Evolutionary conservation across 2,888 invertebrate genomes (phyloP).

Genomic region (Trilocha varians): DNA sequence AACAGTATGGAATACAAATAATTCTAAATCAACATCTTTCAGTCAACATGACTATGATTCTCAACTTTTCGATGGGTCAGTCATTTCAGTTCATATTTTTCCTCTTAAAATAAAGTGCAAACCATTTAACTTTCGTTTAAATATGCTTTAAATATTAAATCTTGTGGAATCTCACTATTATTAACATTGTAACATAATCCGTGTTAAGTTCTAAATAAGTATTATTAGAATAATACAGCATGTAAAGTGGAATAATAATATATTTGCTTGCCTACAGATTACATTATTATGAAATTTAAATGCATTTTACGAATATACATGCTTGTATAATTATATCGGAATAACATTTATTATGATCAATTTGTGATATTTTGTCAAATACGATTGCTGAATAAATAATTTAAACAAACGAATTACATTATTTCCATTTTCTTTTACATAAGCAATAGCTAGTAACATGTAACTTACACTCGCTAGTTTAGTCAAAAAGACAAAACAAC

Average conservation of each 20-base stretch:
- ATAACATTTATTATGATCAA: constrained; percentile 5
- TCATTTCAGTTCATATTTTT: too few relatives aligned
- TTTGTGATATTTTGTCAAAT: constrained; percentile 56
- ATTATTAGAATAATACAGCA: neutral
- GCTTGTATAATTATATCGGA: neutral
- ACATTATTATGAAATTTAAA: neutral
- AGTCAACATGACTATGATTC: too few relatives aligned
- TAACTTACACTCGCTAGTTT: neutral
- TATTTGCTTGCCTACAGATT: neutral
- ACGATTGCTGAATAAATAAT: constrained; percentile 50
- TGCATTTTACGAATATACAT: neutral
- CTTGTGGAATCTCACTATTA: too few relatives aligned
- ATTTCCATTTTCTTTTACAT: constrained; percentile 5
- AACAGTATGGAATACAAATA: too few relatives aligned
- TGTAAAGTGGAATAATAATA: neutral
- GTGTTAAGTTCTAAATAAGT: neutral
- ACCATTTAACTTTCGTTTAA: too few relatives aligned
- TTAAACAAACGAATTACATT: constrained; percentile 15
- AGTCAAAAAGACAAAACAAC: too few relatives aligned
- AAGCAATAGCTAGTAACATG: neutral
- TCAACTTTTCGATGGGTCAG: too few relatives aligned
- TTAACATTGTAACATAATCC: neutral
- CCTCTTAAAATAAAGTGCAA: too few relatives aligned
- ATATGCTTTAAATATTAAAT: too few relatives aligned
- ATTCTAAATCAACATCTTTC: too few relatives aligned